Conservation (phyloP, 1,140 invertebrate species). For the Leptinotarsa texana region DNA sequence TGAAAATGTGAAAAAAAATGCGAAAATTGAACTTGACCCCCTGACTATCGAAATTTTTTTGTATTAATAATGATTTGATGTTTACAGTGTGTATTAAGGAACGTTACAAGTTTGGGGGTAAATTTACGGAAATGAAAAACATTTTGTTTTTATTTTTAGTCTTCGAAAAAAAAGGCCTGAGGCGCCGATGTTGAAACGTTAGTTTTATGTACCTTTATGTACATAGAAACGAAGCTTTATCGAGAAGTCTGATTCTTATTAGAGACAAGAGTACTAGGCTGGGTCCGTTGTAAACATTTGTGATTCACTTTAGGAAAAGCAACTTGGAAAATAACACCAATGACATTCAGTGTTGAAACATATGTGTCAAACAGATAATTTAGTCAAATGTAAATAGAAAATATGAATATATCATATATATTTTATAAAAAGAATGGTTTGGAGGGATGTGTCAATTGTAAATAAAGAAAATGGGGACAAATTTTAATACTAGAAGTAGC, state of each 20-base stretch:
- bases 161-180: slow-evolving; percentile 28
- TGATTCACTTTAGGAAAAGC: not conserved
- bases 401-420: not conserved
- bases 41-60: too few species aligned
- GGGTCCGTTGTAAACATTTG: not conserved
- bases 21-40: too few species aligned
- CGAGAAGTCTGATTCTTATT: slow-evolving; percentile 22
- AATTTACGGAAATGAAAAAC: slow-evolving; percentile 12
- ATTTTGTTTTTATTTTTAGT: slow-evolving; percentile 34
- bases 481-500: too few species aligned
- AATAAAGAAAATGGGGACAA: not conserved
- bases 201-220: slow-evolving; percentile 14
- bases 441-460: not conserved
- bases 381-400: too few species aligned
- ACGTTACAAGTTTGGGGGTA: not conserved
- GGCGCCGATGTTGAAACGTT: slow-evolving; percentile 6
- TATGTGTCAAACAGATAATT: not conserved
- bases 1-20: too few species aligned
- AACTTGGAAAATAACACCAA: not conserved
- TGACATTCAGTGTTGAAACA: too few species aligned
- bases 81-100: not conserved
- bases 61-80: too few species aligned
- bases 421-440: not conserved
- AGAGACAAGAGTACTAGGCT: slow-evolving; percentile 2
- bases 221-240: slow-evolving; percentile 27